phyloP scores from a whole-genome alignment of 2,888 invertebrate genomes.

The Drosophila multiciliata region DNA sequence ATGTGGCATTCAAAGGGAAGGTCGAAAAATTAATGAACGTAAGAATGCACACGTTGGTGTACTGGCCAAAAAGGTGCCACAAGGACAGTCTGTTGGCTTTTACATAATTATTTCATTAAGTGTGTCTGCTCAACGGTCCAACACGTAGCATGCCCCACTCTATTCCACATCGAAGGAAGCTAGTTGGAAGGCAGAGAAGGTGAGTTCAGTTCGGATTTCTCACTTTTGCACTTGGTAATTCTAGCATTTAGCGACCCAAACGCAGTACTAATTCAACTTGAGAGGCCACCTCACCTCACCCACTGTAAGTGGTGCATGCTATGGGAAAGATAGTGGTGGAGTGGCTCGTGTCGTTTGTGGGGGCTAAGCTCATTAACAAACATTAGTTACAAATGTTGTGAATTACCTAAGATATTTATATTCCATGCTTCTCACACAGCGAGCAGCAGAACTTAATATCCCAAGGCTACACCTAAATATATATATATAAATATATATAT shows the following conservation, averaged over 20 bases:
- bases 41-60: conserved; percentile 45
- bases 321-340: neutral
- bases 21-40: conserved; percentile 67
- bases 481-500: neutral
- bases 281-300: conserved; percentile 64
- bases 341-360: conserved; percentile 4
- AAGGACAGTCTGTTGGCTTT: conserved; percentile 56
- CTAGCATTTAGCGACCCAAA: conserved; percentile 62
- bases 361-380: conserved; percentile 75
- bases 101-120: conserved; percentile 79
- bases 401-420: conserved; percentile 81
- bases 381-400: conserved; percentile 81
- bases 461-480: conserved; percentile 44
- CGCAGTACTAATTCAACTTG: conserved; percentile 45
- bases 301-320: neutral
- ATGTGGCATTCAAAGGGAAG: conserved; percentile 37
- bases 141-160: neutral
- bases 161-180: neutral
- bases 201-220: conserved; percentile 48
- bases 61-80: conserved; percentile 57
- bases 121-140: conserved; percentile 51
- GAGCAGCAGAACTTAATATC: conserved; percentile 52
- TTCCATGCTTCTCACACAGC: conserved; percentile 69
- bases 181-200: neutral
- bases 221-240: conserved; percentile 69